Evolutionary conservation across 2,888 invertebrate genomes (phyloP).

Genomic region (Tuta absoluta): DNA sequence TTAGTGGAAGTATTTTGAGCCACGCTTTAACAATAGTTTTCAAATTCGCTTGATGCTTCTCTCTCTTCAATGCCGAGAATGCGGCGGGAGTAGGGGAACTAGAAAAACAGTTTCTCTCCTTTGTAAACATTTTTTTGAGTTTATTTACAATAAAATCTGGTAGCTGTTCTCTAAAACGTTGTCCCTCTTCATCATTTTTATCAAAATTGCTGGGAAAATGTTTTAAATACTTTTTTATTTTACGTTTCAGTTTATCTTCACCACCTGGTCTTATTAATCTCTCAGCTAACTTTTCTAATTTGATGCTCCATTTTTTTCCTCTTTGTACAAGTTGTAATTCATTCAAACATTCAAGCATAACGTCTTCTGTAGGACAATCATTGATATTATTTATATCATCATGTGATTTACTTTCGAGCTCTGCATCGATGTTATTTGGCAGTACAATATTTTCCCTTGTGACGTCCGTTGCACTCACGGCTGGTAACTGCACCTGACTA

Average conservation of each 20-base stretch:
- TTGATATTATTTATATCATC: conserved; percentile 21
- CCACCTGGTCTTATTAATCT: conserved; percentile 40
- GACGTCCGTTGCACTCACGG: conserved; percentile 30
- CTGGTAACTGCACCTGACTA: conserved; percentile 16
- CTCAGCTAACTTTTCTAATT: conserved; percentile 37
- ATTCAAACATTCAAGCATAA: conserved; percentile 36
- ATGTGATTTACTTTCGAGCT: conserved; percentile 32
- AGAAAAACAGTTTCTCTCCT: neutral
- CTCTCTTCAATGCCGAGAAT: neutral
- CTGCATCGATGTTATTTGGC: conserved; percentile 18
- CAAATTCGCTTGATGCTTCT: conserved; percentile 3
- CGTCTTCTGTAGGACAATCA: conserved; percentile 19
- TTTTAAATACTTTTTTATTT: conserved; percentile 41
- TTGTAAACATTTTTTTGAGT: conserved; percentile 30
- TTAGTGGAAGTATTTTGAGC: conserved; percentile 32
- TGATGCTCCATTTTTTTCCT: conserved; percentile 36
- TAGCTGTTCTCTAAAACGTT: conserved; percentile 37
- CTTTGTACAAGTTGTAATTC: conserved; percentile 32
- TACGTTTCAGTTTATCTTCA: conserved; percentile 41
- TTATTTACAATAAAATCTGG: conserved; percentile 38
- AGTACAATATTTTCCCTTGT: neutral
- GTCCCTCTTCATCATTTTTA: conserved; percentile 34
- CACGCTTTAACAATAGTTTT: conserved; percentile 28
- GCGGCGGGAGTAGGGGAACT: neutral
- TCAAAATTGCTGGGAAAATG: conserved; percentile 34